Evolutionary conservation across 2,113 vertebrate genomes (phyloP).

Genomic region (Bettongia penicillata): DNA sequence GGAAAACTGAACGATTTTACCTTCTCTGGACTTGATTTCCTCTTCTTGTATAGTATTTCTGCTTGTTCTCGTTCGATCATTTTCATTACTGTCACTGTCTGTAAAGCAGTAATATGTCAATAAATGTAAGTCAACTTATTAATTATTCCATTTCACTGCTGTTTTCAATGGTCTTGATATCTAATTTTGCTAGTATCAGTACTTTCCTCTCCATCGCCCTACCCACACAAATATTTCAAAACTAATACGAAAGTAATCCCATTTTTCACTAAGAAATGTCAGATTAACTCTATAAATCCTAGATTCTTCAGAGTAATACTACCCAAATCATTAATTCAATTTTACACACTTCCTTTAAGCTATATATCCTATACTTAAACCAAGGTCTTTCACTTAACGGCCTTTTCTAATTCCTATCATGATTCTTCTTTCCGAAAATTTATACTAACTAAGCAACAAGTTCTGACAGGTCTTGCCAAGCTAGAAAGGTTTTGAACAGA

Average conservation of each 20-base stretch:
- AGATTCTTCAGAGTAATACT: not conserved
- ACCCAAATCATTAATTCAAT: constrained; percentile 1
- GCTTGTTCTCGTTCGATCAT: constrained; percentile 36
- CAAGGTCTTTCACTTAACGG: not conserved
- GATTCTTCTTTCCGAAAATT: not conserved
- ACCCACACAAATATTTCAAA: not conserved
- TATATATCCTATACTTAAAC: not conserved
- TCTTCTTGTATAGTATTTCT: constrained; percentile 55
- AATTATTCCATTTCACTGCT: constrained; percentile 36
- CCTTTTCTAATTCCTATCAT: not conserved
- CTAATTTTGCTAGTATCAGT: not conserved
- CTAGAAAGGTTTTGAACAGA: not conserved
- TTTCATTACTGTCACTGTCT: constrained; percentile 79
- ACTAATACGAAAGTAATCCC: not conserved
- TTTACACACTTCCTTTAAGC: not conserved
- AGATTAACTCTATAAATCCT: not conserved
- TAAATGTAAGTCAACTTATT: constrained; percentile 49
- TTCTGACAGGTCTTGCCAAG: not conserved
- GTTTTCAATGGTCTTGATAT: constrained; percentile 42
- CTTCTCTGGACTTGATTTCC: constrained; percentile 74
- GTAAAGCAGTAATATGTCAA: constrained; percentile 61
- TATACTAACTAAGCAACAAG: not conserved
- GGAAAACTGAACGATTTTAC: constrained; percentile 59
- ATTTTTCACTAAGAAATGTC: not conserved
- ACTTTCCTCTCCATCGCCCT: not conserved